Conservation (phyloP, 2,113 vertebrate genomes). For the Anolis carolinensis region DNA sequence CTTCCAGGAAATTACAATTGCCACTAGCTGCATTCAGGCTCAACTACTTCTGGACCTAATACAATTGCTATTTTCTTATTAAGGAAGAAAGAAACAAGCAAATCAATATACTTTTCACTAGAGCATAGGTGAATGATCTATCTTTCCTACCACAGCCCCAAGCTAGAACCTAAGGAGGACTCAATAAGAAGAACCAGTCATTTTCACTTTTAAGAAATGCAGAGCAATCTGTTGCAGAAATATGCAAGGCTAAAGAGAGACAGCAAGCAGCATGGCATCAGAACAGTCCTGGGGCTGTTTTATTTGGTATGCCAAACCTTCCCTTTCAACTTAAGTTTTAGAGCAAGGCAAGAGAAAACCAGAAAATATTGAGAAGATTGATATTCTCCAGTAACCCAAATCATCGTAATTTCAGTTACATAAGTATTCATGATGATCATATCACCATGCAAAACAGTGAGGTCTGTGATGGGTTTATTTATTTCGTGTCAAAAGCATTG, state of each 20-base stretch:
- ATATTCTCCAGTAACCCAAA: background rate
- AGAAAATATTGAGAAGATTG: background rate
- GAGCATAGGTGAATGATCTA: background rate
- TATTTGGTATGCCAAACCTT: background rate
- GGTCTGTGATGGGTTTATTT: background rate
- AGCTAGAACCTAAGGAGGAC: background rate
- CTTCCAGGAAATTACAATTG: too few relatives aligned
- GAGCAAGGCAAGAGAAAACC: background rate
- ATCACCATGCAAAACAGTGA: background rate
- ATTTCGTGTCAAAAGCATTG: too few relatives aligned
- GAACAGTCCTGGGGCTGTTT: background rate
- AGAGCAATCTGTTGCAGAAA: background rate
- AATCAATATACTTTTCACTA: background rate
- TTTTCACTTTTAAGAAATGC: too few relatives aligned
- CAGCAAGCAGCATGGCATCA: background rate
- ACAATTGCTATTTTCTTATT: background rate
- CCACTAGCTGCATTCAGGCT: too few relatives aligned
- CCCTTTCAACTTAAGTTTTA: background rate
- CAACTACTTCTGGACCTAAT: background rate
- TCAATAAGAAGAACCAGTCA: background rate
- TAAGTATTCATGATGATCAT: background rate
- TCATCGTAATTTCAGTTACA: background rate
- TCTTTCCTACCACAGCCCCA: background rate
- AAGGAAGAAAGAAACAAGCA: background rate
- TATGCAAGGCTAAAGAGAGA: background rate